Conservation (phyloP, 35 echinoderm and acorn worm species). For the Hemicentrotus pulcherrimus region DNA sequence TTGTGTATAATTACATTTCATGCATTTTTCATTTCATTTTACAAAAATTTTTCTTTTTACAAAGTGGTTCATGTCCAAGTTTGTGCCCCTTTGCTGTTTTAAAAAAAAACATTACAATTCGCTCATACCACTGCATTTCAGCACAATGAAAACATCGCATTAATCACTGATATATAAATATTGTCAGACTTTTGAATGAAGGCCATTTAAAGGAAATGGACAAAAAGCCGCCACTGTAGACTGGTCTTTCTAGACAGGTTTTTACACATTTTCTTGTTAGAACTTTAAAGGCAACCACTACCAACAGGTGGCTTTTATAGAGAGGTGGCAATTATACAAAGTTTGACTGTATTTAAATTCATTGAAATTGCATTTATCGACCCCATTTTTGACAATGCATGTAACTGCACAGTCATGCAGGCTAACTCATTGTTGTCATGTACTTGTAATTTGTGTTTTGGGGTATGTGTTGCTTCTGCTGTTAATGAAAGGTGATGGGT, state of each 20-base stretch:
- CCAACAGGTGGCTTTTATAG: background rate
- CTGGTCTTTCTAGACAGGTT: no score
- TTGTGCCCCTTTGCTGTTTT: background rate
- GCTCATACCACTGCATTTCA: background rate
- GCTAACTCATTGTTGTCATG: slow-evolving; percentile 22
- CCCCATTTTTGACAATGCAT: background rate
- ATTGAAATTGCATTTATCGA: background rate
- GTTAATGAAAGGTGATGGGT: background rate
- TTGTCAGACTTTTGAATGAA: background rate
- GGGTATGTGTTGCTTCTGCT: background rate
- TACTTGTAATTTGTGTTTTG: background rate
- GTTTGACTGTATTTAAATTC: background rate
- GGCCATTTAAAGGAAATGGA: background rate
- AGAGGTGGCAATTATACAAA: background rate
- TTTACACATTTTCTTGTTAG: no score
- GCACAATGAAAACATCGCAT: background rate
- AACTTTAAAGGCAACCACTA: no score
- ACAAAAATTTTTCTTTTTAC: background rate
- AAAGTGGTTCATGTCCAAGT: background rate
- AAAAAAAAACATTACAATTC: background rate
- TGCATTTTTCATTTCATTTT: background rate
- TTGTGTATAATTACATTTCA: background rate
- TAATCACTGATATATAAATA: background rate
- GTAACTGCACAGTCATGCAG: slow-evolving; percentile 25
- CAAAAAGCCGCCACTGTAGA: no score